Percentiles rank a stretch among this genome's conserved stretches.
Evolutionary conservation across 92 coral and sea anemone genomes (phyloP).

Genomic region (Desmophyllum pertusum): DNA sequence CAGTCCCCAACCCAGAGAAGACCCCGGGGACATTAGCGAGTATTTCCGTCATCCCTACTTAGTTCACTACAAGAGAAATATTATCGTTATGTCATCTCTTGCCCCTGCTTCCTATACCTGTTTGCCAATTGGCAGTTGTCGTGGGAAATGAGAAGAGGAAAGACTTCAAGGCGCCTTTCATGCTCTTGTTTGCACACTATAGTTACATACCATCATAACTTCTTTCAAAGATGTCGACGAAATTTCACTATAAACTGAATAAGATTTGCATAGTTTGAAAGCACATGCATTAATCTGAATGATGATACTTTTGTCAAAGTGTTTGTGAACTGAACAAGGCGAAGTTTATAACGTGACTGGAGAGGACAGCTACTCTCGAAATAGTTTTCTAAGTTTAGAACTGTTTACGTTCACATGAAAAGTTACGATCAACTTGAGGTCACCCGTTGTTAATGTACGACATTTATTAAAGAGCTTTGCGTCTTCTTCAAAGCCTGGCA

Average conservation of each 20-base stretch:
- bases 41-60: background rate
- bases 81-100: background rate
- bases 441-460: background rate
- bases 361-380: background rate
- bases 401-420: slow-evolving; percentile 2
- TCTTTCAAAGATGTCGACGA: background rate
- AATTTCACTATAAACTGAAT: background rate
- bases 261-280: background rate
- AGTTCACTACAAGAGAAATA: background rate
- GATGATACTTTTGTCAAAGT: background rate
- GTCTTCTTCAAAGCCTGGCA: background rate
- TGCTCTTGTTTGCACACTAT: background rate
- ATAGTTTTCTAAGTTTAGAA: background rate
- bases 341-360: background rate
- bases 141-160: background rate
- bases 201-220: background rate
- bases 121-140: background rate
- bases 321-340: background rate
- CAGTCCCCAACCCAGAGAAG: background rate
- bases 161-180: slow-evolving; percentile 3
- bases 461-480: background rate
- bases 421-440: background rate
- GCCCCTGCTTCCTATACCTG: background rate
- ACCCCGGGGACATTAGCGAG: background rate
- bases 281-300: background rate